Evolutionary conservation across 2,888 invertebrate species (phyloP).

Genomic region (Nephrotoma flavescens): DNA sequence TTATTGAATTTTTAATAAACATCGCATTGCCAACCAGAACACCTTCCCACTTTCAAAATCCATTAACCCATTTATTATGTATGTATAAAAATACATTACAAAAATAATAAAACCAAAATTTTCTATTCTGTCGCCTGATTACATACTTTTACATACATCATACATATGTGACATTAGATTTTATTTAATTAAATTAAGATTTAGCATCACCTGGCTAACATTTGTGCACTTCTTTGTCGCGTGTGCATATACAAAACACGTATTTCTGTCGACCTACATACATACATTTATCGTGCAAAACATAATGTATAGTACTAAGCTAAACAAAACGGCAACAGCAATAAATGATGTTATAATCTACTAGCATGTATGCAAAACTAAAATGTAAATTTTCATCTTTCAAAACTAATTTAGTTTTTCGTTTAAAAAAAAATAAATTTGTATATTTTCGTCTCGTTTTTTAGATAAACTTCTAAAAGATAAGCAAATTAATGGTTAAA

Average conservation of each 20-base stretch:
- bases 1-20: background rate
- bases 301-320: background rate
- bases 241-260: background rate
- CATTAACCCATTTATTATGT: background rate
- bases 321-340: background rate
- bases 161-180: background rate
- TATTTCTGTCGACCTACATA: background rate
- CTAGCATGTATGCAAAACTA: background rate
- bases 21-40: background rate
- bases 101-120: background rate
- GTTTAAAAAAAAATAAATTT: background rate
- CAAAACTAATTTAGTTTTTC: background rate
- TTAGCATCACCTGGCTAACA: no score
- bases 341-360: background rate
- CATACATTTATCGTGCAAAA: background rate
- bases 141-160: no score
- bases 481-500: background rate
- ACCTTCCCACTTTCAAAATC: background rate
- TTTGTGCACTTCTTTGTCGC: no score
- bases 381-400: background rate
- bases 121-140: background rate
- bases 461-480: background rate
- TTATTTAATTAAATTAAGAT: no score
- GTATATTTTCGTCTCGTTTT: background rate
- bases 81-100: background rate